Conservation (phyloP, 2,888 invertebrate species). For the Leptopilina myrica region DNA sequence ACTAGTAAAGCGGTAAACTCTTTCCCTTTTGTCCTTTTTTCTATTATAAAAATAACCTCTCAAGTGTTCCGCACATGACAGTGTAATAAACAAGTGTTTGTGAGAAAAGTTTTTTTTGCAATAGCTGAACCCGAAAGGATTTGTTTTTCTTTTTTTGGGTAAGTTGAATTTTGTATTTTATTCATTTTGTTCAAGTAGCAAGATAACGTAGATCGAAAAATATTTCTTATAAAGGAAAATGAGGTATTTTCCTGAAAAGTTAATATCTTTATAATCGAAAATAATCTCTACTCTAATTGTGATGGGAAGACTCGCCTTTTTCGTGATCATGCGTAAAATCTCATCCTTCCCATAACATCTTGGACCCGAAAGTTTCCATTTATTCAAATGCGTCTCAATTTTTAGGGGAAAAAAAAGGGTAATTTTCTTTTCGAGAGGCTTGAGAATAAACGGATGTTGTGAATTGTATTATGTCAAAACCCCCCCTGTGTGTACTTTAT, state of each 20-base stretch:
- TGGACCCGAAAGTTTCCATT: slow-evolving; percentile 44
- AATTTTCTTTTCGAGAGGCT: slow-evolving; percentile 14
- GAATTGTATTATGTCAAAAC: slow-evolving; percentile 37
- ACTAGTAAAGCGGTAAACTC: slow-evolving; percentile 35
- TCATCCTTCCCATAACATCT: slow-evolving; percentile 45
- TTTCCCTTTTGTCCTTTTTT: slow-evolving; percentile 13
- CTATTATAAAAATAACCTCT: not conserved
- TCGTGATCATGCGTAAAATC: slow-evolving; percentile 29
- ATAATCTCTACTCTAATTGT: no score
- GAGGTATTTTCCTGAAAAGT: not conserved
- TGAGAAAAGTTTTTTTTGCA: slow-evolving; percentile 16
- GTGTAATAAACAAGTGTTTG: slow-evolving; percentile 26
- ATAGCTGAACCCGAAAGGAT: slow-evolving; percentile 13
- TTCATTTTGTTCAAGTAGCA: not conserved
- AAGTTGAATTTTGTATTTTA: not conserved
- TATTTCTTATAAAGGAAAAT: not conserved
- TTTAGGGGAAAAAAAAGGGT: not conserved
- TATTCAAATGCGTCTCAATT: not conserved
- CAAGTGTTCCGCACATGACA: slow-evolving; percentile 27
- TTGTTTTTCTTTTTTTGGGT: slow-evolving; percentile 32
- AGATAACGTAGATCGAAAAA: no score
- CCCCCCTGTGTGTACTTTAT: not conserved
- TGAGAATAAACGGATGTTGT: slow-evolving; percentile 43
- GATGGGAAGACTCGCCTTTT: not conserved
- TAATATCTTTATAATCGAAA: not conserved